phyloP scores from a whole-genome alignment of 64 coral and sea anemone genomes.

The Porites australiensis region DNA sequence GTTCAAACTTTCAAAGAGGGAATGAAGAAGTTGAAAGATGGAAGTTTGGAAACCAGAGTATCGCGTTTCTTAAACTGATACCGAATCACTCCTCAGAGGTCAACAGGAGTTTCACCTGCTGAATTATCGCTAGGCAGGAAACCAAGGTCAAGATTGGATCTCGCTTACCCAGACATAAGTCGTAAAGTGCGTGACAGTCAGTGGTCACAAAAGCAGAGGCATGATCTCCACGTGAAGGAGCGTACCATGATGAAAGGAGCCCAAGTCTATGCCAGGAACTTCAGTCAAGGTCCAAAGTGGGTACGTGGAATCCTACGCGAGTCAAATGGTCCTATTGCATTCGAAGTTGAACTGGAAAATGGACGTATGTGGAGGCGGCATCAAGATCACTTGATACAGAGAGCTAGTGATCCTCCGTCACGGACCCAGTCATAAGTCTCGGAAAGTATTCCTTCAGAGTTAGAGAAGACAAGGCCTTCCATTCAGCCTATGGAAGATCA shows the following conservation, averaged over 20 bases:
- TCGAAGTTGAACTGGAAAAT: constrained; percentile 26
- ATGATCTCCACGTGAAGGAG: constrained; percentile 39
- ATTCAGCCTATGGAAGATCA: background rate
- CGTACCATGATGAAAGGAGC: constrained; percentile 8
- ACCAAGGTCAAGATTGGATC: constrained; percentile 1
- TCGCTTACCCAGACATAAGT: constrained; percentile 4
- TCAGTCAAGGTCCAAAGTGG: constrained; percentile 23
- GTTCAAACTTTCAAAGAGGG: constrained; percentile 12
- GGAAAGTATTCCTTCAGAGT: background rate
- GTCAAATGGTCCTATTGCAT: constrained; percentile 43
- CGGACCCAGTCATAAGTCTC: background rate
- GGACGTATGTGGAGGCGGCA: constrained; percentile 17
- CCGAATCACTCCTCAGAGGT: background rate
- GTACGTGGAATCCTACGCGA: constrained; percentile 39
- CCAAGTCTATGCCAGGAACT: constrained; percentile 43
- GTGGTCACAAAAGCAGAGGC: constrained; percentile 10
- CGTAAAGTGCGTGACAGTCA: constrained; percentile 12
- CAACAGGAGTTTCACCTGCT: constrained; percentile 19
- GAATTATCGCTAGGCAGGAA: constrained; percentile 27
- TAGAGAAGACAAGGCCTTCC: background rate
- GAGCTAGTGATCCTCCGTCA: background rate
- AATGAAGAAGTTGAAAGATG: constrained; percentile 10
- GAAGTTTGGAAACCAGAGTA: background rate
- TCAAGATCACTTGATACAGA: constrained; percentile 28
- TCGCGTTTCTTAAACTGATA: too few relatives aligned